These are phyloP conservation scores for Chrysina gloriosa DNA, from an alignment of 2,888 invertebrate genomes.

Conservation along the genomic window DNA sequence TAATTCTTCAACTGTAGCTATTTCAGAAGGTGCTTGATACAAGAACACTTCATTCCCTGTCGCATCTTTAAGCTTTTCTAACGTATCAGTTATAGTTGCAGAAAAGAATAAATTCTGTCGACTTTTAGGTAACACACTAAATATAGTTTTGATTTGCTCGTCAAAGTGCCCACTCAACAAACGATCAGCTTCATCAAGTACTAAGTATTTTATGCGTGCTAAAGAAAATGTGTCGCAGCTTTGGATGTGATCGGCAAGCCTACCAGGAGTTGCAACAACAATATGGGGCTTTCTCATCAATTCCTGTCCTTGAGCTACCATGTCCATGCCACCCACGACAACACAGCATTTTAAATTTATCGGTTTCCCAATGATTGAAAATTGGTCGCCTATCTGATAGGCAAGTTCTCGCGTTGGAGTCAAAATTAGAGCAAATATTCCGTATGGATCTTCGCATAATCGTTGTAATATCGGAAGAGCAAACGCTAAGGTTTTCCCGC, in stretches of 20 bases:
- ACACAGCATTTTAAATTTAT: slow-evolving; percentile 86
- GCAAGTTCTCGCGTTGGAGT: slow-evolving; percentile 96
- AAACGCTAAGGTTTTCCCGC: slow-evolving; percentile 98
- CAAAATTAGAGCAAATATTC: slow-evolving; percentile 92
- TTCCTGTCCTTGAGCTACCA: slow-evolving; percentile 88
- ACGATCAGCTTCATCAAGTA: slow-evolving; percentile 97
- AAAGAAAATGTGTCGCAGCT: slow-evolving; percentile 87
- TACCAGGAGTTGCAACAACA: slow-evolving; percentile 96
- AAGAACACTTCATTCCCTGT: slow-evolving; percentile 68
- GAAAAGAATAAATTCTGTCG: slow-evolving; percentile 93
- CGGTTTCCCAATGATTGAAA: slow-evolving; percentile 89
- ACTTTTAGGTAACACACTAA: slow-evolving; percentile 78
- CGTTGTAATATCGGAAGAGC: slow-evolving; percentile 93
- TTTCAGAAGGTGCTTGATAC: slow-evolving; percentile 79
- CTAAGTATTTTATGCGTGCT: slow-evolving; percentile 84
- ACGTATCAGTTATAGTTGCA: slow-evolving; percentile 92
- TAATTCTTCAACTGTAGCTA: slow-evolving; percentile 89
- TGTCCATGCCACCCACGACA: slow-evolving; percentile 95
- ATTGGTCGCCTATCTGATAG: slow-evolving; percentile 95
- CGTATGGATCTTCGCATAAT: slow-evolving; percentile 93
- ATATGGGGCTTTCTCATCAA: slow-evolving; percentile 89
- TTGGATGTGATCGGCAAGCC: slow-evolving; percentile 91
- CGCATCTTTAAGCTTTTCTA: slow-evolving; percentile 74
- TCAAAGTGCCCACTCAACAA: slow-evolving; percentile 83
- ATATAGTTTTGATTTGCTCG: slow-evolving; percentile 84